Base-by-base conservation (phyloP, 2,113 vertebrate genomes). In the Antennarius striatus region DNA sequence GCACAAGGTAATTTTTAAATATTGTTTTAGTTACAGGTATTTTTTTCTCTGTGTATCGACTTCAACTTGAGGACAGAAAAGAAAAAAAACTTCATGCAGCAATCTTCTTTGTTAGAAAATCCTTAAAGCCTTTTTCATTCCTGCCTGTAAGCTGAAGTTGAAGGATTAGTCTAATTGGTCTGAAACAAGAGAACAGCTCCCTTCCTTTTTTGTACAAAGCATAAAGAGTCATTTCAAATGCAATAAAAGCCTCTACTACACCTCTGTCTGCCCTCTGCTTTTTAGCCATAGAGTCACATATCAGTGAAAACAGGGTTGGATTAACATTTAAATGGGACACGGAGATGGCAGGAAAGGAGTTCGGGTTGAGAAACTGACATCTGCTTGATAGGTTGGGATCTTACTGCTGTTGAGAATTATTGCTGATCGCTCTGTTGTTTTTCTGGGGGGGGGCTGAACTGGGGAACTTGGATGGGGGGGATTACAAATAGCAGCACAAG, bases 21-120 rank as follows among this genome's bases (percentile, higher is more conserved):
- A 22, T 22, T 22, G 22, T 22, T 22, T 22, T 22, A 22, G 1
- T 22, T 22, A 22, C 22, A n/a, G n/a, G n/a, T n/a, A n/a, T n/a
- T n/a, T n/a, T n/a, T 16, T 6, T 9, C 9, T 48, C 2, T 17
- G 46, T 15, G 39, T 13, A 61, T 58, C 42, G 65, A 51, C 15
- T 52, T 66, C 78, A 68, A 72, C 17, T 56, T 81, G 82, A 75
- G 51, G 53, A 80, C 1, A 51, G 57, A 79, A 81, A 77, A 77
- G 69, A 84, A 79, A 81, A 77, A 77, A 67, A 84, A 85, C 68
- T 48, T 82, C 67, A 70, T 48, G 68, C 59, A 50, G 73, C 82
- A 86, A 88, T 89, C 84, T 86, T 90, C 84, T 87, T 90, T 76
- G 71, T 76, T 73, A 48, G 82, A 71, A 90, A 90, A 91, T 90